Evolutionary conservation across 2,113 vertebrate genomes (phyloP).

Genomic region (Eptesicus fuscus): DNA sequence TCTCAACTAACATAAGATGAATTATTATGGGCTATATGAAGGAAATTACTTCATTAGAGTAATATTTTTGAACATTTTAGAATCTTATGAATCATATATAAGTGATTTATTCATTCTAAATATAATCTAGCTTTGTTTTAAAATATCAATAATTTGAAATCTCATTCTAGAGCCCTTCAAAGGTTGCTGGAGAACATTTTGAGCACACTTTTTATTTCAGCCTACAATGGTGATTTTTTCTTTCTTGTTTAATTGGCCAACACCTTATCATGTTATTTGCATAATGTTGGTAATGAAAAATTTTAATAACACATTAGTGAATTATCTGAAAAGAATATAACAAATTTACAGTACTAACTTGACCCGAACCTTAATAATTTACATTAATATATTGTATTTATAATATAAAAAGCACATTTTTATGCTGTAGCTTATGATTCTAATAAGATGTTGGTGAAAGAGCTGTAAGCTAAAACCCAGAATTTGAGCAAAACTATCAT

Average conservation of each 20-base stretch:
- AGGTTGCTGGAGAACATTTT: not conserved
- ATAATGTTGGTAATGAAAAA: not conserved
- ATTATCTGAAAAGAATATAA: slow-evolving; percentile 21
- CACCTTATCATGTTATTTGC: not conserved
- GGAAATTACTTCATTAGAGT: not conserved
- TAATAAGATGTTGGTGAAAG: not conserved
- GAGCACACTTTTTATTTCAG: not conserved
- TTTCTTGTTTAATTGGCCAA: not conserved
- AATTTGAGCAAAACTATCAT: not conserved
- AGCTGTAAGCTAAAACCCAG: not conserved
- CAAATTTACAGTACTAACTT: not conserved
- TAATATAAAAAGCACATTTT: not conserved
- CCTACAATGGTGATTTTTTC: not conserved
- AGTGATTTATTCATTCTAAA: slow-evolving; percentile 28
- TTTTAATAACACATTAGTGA: not conserved
- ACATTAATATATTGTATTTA: not conserved
- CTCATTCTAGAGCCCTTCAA: not conserved
- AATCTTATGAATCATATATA: not conserved
- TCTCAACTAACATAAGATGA: not conserved
- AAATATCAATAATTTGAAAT: slow-evolving; percentile 5
- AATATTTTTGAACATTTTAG: not conserved
- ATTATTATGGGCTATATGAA: not conserved
- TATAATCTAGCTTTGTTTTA: not conserved
- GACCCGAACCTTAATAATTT: not conserved
- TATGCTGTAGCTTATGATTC: not conserved